These are phyloP conservation scores for Atrina japonica DNA, from an alignment of 2,888 invertebrate species.

Conservation along the genomic window DNA sequence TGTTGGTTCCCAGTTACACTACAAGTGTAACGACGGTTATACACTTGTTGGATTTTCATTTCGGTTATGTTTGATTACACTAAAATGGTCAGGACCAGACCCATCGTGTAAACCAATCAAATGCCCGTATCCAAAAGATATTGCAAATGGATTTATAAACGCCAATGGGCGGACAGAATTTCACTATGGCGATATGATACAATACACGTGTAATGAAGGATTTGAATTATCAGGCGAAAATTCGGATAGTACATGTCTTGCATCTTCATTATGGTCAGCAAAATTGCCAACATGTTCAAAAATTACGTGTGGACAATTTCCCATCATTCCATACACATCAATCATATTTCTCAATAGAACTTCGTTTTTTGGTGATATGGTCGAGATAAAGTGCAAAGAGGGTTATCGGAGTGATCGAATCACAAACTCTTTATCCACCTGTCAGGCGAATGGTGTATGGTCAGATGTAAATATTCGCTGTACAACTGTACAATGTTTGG, in stretches of 20 bases:
- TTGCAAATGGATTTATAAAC: conserved; percentile 47
- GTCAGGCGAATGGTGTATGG: conserved; percentile 76
- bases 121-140: conserved; percentile 51
- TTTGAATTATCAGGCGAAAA: conserved; percentile 56
- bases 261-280: conserved; percentile 60
- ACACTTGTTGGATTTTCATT: conserved; percentile 55
- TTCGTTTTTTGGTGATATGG: conserved; percentile 44
- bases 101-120: conserved; percentile 58
- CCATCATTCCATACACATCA: conserved; percentile 40
- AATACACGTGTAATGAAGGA: conserved; percentile 66
- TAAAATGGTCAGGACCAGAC: conserved; percentile 62
- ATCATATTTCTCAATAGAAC: conserved; percentile 43
- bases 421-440: conserved; percentile 52
- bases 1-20: conserved; percentile 52
- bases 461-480: conserved; percentile 71
- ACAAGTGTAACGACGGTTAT: conserved; percentile 67
- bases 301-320: conserved; percentile 49
- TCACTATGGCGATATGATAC: conserved; percentile 55
- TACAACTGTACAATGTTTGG: conserved; percentile 59
- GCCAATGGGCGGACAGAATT: conserved; percentile 35
- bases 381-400: conserved; percentile 49
- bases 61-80: conserved; percentile 61
- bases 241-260: conserved; percentile 60
- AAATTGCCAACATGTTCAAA: conserved; percentile 51
- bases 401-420: conserved; percentile 51